Evolutionary conservation across 2,888 invertebrate species (phyloP).

Genomic region (Aporophyla lueneburgensis): DNA sequence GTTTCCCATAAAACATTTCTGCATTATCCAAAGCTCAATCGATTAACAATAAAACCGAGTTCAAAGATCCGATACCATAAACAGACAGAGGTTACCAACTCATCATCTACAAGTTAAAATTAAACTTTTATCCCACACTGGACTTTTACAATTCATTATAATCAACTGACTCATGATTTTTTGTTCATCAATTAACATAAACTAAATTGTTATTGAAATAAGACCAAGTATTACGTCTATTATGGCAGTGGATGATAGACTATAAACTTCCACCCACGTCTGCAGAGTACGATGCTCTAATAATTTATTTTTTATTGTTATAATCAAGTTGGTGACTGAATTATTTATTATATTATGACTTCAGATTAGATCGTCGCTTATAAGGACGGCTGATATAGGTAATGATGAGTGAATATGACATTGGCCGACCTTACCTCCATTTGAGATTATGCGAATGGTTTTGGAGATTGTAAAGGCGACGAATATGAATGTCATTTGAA

Average conservation of each 20-base stretch:
- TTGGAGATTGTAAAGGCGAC: conserved; percentile 28
- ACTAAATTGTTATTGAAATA: conserved; percentile 54
- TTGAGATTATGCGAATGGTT: conserved; percentile 25
- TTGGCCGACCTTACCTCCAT: conserved; percentile 51
- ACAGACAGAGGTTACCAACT: conserved; percentile 54
- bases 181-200: conserved; percentile 51
- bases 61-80: conserved; percentile 51
- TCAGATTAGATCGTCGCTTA: conserved; percentile 48
- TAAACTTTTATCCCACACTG: conserved; percentile 50
- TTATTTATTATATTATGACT: conserved; percentile 52
- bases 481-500: conserved; percentile 19
- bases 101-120: conserved; percentile 28
- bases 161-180: conserved; percentile 51
- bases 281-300: conserved; percentile 55
- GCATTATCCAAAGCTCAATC: conserved; percentile 20
- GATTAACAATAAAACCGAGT: conserved; percentile 48
- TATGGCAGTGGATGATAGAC: conserved; percentile 40
- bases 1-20: conserved; percentile 9
- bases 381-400: conserved; percentile 28
- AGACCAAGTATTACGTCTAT: conserved; percentile 35
- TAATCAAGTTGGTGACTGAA: conserved; percentile 45
- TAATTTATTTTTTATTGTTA: conserved; percentile 51
- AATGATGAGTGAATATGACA: conserved; percentile 35
- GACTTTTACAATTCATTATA: conserved; percentile 50
- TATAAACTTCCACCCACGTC: conserved; percentile 50